Evolutionary conservation across 2,797 vertebrate genomes (phyloP).

Genomic region (Lepilemur septentrionalis): DNA sequence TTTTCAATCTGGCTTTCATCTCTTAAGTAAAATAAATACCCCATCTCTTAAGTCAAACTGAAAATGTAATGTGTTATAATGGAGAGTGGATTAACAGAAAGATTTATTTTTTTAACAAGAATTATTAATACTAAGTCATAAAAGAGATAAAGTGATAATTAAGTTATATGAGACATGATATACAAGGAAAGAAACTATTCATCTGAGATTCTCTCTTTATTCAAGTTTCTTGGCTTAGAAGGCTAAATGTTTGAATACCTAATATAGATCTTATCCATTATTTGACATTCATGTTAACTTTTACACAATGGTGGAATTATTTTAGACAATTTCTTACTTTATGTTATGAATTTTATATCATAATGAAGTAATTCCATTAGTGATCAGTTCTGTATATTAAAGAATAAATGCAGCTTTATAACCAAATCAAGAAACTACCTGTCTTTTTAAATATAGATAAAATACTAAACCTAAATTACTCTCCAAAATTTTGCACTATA

Average conservation of each 20-base stretch:
- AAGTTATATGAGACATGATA: background rate
- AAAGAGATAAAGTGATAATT: background rate
- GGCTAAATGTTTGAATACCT: constrained; percentile 36
- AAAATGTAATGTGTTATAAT: background rate
- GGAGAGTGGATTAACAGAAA: background rate
- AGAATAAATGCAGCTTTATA: background rate
- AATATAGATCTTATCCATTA: background rate
- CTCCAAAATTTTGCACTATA: background rate
- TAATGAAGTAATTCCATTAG: background rate
- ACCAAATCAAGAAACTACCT: background rate
- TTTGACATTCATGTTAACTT: background rate
- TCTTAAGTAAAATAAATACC: background rate
- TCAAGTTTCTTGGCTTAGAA: constrained; percentile 24
- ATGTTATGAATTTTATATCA: background rate
- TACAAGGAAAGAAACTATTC: background rate
- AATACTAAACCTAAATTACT: background rate
- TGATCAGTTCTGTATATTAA: background rate
- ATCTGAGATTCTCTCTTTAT: constrained; percentile 20
- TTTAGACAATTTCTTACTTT: background rate
- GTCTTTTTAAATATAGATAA: background rate
- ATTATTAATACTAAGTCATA: background rate
- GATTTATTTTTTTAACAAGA: background rate
- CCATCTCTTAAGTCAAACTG: background rate
- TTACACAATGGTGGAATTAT: background rate
- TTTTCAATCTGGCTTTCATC: background rate